A percentile compares a stretch with the other conserved stretches of the same genome.
These are phyloP conservation scores for Cataglyphis altisquamis DNA, from an alignment of 2,888 invertebrate genomes.

Conservation along the genomic window DNA sequence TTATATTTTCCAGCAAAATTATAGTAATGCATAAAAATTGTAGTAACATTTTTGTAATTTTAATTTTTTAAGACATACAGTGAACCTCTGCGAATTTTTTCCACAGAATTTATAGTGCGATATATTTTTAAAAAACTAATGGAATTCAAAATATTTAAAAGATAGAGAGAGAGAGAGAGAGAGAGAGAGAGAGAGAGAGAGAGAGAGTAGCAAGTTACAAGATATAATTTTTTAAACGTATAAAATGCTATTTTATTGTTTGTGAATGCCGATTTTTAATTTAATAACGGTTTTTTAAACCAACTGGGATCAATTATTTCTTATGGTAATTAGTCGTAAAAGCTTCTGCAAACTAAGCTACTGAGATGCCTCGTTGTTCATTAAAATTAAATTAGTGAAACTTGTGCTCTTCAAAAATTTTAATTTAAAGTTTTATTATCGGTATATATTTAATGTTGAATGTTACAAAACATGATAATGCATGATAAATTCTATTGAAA, in stretches of 20 bases:
- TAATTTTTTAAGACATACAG: background rate
- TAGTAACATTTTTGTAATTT: conserved; percentile 20
- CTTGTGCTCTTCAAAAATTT: conserved; percentile 3
- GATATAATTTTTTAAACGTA: background rate
- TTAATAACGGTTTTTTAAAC: background rate
- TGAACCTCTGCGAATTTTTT: background rate
- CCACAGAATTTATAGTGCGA: background rate
- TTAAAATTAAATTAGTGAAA: conserved; percentile 22
- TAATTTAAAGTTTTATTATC: conserved; percentile 32
- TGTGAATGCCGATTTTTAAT: background rate
- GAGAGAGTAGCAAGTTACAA: background rate
- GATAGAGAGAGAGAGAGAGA: background rate
- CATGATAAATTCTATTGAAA: background rate
- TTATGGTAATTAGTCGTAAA: conserved; percentile 35
- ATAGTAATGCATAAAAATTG: background rate
- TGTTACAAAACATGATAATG: background rate
- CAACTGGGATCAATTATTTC: conserved; percentile 29
- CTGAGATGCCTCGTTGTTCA: background rate
- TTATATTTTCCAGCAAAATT: background rate
- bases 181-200: background rate
- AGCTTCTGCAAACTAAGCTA: conserved; percentile 12
- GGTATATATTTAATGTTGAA: conserved; percentile 24
- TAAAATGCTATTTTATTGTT: background rate
- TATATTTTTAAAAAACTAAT: background rate
- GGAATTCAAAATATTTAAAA: conserved; percentile 12